These are phyloP conservation scores for Pantherophis guttatus DNA, from an alignment of 2,113 vertebrate species.

Conservation along the genomic window DNA sequence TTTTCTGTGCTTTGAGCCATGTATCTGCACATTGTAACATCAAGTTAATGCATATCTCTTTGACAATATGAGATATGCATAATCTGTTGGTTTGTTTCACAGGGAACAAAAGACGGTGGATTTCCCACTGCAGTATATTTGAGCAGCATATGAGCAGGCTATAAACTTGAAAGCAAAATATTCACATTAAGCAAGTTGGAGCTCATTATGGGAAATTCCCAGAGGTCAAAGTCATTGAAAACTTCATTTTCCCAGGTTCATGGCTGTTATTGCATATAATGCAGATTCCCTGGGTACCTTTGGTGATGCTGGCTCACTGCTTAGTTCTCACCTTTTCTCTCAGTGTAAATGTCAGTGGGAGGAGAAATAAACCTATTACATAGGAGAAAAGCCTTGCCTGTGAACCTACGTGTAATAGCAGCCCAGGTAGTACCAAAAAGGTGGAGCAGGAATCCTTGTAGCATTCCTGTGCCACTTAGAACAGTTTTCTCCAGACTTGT, in stretches of 20 bases:
- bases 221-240: neutral
- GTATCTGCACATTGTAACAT: neutral
- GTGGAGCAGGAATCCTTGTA: neutral
- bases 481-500: neutral
- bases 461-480: neutral
- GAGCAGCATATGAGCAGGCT: neutral
- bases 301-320: neutral
- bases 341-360: neutral
- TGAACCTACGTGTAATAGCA: neutral
- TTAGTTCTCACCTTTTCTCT: neutral
- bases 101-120: neutral
- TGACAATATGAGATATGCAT: neutral
- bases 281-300: neutral
- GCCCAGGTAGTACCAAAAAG: neutral
- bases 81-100: neutral
- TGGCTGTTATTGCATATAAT: accelerated
- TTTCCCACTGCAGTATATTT: neutral
- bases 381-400: neutral
- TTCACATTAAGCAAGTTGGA: neutral
- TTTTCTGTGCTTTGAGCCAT: neutral
- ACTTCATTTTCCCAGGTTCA: neutral
- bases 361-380: neutral
- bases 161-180: neutral
- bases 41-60: neutral
- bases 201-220: neutral